Evolutionary conservation across 2,888 invertebrate species (phyloP), one percentile per base, ranked within the genome.

Genomic region (Nemurella pictetii): DNA sequence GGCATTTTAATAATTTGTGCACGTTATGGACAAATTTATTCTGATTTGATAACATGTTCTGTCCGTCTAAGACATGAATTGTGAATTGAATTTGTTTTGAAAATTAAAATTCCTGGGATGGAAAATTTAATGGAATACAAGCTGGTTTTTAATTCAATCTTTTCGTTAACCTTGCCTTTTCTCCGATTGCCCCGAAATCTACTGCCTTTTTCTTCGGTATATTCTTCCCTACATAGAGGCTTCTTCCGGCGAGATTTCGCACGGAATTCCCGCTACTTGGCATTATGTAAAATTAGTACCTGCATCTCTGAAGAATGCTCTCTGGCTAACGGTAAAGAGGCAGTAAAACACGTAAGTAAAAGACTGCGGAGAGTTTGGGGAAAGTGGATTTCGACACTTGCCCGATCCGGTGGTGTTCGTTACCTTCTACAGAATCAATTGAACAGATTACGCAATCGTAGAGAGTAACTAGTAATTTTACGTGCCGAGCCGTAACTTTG

Each of bases 271-370:
- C 20, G 55, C 5, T 55, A 20, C 15, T 20, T 20, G 55, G 55
- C 20, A 35, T 12, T 80, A 81, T 81, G 80, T 12, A 35, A 81
- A 81, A 81, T 81, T 81, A 81, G 80, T 32, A 35, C 35, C 80
- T 25, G 29, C 80, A 81, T 32, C 80, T 81, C 27, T 30, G 80
- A n/a, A 81, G n/a, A 26, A 81, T 35, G 26, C 32, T 26, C 35
- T 35, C n/a, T 36, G 36, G 80, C 36, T 30, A 78, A 20, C 27
- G 5, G 27, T 75, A 75, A 75, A 75, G 26, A 2, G 27, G 75
- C 12, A 28, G 28, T 55, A 12, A 35, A 35, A 35, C 35, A 35
- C 35, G 12, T 35, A 35, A 35, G 35, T 4, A 12, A 12, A 7
- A 12, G 5, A 12, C 5, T 35, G 35, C 55, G 55, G 55, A 3